phyloP scores from a whole-genome alignment of 2,797 vertebrate genomes.

The Acropternis orthonyx region DNA sequence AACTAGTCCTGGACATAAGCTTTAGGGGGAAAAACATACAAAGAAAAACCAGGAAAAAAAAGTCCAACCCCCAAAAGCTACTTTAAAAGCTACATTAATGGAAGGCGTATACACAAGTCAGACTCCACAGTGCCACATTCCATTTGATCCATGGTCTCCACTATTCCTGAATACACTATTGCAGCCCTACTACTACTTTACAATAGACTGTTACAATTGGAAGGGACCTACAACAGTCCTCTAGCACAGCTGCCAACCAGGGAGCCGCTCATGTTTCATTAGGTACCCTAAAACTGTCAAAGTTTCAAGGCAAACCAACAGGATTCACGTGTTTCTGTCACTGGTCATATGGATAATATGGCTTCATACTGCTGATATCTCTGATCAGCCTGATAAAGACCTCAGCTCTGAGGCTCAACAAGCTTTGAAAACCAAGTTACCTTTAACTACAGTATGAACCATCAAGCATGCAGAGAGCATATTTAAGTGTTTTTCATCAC shows the following conservation, averaged over 20 bases:
- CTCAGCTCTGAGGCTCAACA: neutral
- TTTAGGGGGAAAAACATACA: neutral
- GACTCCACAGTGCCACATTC: neutral
- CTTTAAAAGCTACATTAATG: neutral
- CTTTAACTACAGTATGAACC: neutral
- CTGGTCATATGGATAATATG: neutral
- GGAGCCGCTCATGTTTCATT: neutral
- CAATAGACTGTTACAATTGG: neutral
- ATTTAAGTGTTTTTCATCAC: neutral
- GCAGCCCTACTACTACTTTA: neutral
- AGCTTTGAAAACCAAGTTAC: neutral
- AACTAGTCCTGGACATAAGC: neutral
- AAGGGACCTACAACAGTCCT: rapidly evolving
- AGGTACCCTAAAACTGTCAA: no score
- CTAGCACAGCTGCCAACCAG: neutral
- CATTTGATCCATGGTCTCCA: neutral
- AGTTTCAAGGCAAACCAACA: neutral
- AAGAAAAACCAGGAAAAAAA: rapidly evolving
- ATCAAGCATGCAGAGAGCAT: neutral
- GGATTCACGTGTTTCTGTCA: neutral
- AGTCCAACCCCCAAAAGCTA: rapidly evolving
- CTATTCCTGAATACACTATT: neutral
- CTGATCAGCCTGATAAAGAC: neutral
- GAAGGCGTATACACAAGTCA: neutral
- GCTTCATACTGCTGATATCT: neutral